Conservation (phyloP, 2,888 invertebrate genomes). For the Tetragonula carbonaria region DNA sequence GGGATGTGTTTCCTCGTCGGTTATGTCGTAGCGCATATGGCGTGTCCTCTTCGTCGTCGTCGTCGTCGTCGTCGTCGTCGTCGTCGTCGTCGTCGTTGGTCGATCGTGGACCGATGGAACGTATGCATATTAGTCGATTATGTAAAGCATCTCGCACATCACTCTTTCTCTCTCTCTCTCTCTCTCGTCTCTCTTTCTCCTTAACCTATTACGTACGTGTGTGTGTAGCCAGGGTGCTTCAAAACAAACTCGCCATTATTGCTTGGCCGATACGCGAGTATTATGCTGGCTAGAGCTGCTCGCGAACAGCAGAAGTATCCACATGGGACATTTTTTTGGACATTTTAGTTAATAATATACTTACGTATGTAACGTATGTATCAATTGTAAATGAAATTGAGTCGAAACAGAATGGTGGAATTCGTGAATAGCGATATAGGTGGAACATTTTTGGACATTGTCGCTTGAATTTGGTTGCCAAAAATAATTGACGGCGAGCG, state of each 20-base stretch:
- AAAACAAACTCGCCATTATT: slow-evolving; percentile 55
- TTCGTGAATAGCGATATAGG: no score
- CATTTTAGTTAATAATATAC: no score
- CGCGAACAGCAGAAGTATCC: no score
- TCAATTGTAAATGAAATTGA: no score
- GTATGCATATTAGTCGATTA: slow-evolving; percentile 63
- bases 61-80: background rate
- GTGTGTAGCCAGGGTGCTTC: slow-evolving; percentile 24
- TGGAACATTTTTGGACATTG: no score
- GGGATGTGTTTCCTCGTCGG: no score
- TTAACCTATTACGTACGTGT: slow-evolving; percentile 23
- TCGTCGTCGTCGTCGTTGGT: slow-evolving; percentile 22
- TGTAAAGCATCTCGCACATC: slow-evolving; percentile 29
- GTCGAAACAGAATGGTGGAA: no score
- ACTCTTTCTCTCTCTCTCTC: slow-evolving; percentile 11
- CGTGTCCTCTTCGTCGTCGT: background rate
- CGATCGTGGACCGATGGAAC: slow-evolving; percentile 34
- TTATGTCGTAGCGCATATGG: background rate
- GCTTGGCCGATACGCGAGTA: slow-evolving; percentile 30
- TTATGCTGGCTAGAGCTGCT: background rate
- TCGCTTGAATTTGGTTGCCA: no score
- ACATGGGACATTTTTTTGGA: no score
- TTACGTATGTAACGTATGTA: no score
- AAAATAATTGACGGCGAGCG: no score
- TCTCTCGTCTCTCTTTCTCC: background rate